Conservation (phyloP, 2,888 invertebrate genomes). For the Teleiodes luculella region DNA sequence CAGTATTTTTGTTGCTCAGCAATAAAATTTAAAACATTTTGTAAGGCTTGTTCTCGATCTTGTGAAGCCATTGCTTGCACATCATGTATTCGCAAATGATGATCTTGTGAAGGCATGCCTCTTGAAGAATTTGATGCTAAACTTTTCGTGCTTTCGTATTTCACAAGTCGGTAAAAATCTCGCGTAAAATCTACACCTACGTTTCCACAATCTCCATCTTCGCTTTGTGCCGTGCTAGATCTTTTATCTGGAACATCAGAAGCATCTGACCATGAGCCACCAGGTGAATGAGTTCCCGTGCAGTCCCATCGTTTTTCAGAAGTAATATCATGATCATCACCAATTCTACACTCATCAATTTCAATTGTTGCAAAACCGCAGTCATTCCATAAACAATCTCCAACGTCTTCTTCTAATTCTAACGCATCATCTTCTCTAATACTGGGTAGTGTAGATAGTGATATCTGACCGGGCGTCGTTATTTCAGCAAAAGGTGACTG, state of each 20-base stretch:
- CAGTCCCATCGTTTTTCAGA: constrained; percentile 83
- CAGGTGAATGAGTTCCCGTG: constrained; percentile 76
- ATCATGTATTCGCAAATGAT: constrained; percentile 65
- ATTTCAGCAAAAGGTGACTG: constrained; percentile 72
- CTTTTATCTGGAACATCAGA: constrained; percentile 82
- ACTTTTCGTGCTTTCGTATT: constrained; percentile 89
- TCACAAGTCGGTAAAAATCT: constrained; percentile 88
- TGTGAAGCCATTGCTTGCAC: constrained; percentile 70
- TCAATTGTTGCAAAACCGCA: constrained; percentile 84
- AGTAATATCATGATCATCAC: constrained; percentile 57
- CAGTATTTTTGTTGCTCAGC: constrained; percentile 87
- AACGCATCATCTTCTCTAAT: constrained; percentile 85
- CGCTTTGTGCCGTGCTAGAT: constrained; percentile 83
- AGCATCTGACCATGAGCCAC: constrained; percentile 80
- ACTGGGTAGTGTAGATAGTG: constrained; percentile 82
- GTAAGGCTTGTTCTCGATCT: constrained; percentile 83
- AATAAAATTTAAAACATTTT: constrained; percentile 86
- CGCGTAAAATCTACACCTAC: constrained; percentile 87
- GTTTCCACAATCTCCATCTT: constrained; percentile 83
- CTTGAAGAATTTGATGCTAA: constrained; percentile 86
- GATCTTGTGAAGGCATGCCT: constrained; percentile 77
- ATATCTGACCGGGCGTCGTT: constrained; percentile 81
- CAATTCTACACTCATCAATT: constrained; percentile 81
- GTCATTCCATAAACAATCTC: constrained; percentile 86
- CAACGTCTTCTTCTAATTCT: constrained; percentile 85